Conservation (phyloP, 2,888 invertebrate species). For the Temnothorax ravouxi region DNA sequence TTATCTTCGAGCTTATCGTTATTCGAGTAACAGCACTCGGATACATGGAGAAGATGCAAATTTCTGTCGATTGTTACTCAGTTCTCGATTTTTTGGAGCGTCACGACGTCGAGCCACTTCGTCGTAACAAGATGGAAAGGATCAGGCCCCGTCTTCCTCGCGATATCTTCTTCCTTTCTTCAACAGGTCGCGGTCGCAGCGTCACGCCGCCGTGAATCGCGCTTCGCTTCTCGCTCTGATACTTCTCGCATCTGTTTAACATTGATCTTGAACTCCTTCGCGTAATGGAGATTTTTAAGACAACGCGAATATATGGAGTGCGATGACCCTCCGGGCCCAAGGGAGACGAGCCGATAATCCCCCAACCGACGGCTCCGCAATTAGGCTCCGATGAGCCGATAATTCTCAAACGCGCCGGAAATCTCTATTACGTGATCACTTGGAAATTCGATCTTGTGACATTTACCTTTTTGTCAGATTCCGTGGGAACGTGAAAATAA, state of each 20-base stretch:
- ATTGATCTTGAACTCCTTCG: conserved; percentile 40
- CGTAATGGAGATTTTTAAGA: conserved; percentile 12
- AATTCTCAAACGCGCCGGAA: neutral
- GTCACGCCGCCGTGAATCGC: conserved; percentile 37
- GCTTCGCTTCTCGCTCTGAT: conserved; percentile 50
- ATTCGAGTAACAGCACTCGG: neutral
- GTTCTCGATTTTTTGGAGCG: conserved; percentile 19
- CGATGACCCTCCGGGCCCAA: neutral
- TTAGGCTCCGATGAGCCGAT: neutral
- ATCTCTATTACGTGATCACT: neutral
- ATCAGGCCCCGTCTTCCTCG: conserved; percentile 9
- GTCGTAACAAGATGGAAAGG: conserved; percentile 15
- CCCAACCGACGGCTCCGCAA: neutral
- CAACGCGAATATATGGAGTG: neutral
- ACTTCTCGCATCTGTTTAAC: conserved; percentile 9
- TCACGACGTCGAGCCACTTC: neutral
- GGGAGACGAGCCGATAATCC: neutral
- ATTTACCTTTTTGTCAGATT: neutral
- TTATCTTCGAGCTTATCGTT: neutral
- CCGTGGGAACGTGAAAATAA: neutral
- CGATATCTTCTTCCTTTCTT: conserved; percentile 29
- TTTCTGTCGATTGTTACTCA: conserved; percentile 16
- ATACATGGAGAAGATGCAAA: conserved; percentile 3
- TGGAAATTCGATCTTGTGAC: no score
- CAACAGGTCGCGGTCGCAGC: conserved; percentile 38